phyloP scores from a whole-genome alignment of 1,140 invertebrate genomes.

The Aphelenchoides avenae region DNA sequence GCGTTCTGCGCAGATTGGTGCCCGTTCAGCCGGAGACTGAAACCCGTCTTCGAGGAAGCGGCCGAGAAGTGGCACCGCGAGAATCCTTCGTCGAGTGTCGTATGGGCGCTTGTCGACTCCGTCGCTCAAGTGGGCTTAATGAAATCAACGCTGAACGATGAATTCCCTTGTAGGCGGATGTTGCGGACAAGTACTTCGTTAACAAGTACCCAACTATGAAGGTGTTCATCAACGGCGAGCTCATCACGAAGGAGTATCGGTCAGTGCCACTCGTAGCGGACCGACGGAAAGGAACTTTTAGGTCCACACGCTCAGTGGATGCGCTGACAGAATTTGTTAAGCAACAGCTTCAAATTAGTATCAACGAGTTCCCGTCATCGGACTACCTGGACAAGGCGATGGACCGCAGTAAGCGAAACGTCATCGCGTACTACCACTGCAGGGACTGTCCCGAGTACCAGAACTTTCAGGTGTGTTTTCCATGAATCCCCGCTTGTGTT shows the following conservation, averaged over 20 bases:
- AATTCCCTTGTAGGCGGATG: too few relatives aligned
- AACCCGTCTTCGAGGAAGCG: constrained; percentile 91
- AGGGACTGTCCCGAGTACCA: constrained; percentile 52
- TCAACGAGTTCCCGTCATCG: constrained; percentile 48
- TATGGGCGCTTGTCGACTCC: constrained; percentile 94
- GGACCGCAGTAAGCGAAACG: constrained; percentile 48
- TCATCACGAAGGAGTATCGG: constrained; percentile 58
- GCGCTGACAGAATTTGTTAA: constrained; percentile 55
- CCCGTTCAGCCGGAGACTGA: constrained; percentile 80
- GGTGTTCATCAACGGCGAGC: constrained; percentile 66
- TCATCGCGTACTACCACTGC: constrained; percentile 52
- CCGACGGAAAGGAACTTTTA: constrained; percentile 23
- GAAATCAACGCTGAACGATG: too few relatives aligned
- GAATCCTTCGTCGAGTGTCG: constrained; percentile 75
- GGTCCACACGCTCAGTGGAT: constrained; percentile 53
- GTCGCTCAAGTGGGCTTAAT: constrained; percentile 74
- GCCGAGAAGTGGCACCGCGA: constrained; percentile 76
- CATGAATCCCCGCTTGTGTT: not conserved
- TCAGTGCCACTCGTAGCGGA: constrained; percentile 11
- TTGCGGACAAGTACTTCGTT: constrained; percentile 86
- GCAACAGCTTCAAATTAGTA: constrained; percentile 52
- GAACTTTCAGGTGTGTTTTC: constrained; percentile 46
- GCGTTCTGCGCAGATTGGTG: constrained; percentile 69
- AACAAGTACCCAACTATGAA: constrained; percentile 88
- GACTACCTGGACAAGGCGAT: constrained; percentile 40